These are phyloP conservation scores for Eupithecia insigniata DNA, from an alignment of 2,888 invertebrate genomes.

Conservation along the genomic window DNA sequence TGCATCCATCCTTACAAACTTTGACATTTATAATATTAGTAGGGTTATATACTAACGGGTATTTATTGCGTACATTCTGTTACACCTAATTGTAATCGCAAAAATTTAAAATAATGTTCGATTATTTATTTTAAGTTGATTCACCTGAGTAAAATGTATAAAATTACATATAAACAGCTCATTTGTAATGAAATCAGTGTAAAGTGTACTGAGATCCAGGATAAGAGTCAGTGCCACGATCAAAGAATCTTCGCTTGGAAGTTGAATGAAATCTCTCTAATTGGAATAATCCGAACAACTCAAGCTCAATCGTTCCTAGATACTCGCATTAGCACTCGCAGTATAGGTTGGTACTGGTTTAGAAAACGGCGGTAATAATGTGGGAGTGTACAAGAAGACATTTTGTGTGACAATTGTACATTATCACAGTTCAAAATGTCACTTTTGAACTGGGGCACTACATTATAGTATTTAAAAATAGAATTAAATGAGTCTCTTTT, in stretches of 20 bases:
- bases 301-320: conserved; percentile 48
- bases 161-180: not conserved
- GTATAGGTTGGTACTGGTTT: conserved; percentile 4
- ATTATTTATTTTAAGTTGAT: not conserved
- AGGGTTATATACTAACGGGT: too few species aligned
- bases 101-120: too few species aligned
- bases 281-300: conserved; percentile 72
- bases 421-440: not conserved
- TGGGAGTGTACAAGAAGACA: not conserved
- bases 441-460: not conserved
- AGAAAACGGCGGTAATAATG: not conserved
- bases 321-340: conserved; percentile 50
- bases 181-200: not conserved
- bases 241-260: conserved; percentile 63
- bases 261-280: conserved; percentile 71
- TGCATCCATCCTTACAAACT: too few species aligned
- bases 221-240: conserved; percentile 55
- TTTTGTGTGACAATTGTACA: not conserved
- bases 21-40: too few species aligned
- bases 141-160: not conserved
- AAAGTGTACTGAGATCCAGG: conserved; percentile 19
- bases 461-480: too few species aligned
- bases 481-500: too few species aligned
- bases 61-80: too few species aligned
- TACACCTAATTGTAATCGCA: too few species aligned